phyloP scores from a whole-genome alignment of 2,113 vertebrate species.

The Galeopterus variegatus region DNA sequence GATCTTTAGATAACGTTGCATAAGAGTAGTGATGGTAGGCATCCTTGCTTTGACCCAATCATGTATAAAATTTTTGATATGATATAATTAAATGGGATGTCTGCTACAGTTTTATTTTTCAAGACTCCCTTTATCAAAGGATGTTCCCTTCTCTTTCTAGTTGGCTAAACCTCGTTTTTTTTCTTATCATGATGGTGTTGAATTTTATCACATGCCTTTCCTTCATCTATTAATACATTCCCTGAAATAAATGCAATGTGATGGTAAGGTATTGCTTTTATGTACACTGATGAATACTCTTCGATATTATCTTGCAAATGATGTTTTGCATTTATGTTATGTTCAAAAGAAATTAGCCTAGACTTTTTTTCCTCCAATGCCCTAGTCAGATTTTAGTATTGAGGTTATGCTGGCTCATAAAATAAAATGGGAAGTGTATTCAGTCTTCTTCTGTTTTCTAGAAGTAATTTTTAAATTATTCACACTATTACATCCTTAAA shows the following conservation, averaged over 20 bases:
- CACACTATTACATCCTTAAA: not conserved
- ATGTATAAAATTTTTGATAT: not conserved
- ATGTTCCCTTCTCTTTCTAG: not conserved
- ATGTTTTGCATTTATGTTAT: not conserved
- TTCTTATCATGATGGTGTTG: too few relatives aligned
- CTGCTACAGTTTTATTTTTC: not conserved
- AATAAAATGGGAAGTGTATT: not conserved
- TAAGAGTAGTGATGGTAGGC: not conserved
- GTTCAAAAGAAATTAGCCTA: not conserved
- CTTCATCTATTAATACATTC: not conserved
- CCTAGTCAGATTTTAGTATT: not conserved
- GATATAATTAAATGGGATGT: not conserved
- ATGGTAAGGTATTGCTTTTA: not conserved
- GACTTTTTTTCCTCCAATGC: not conserved
- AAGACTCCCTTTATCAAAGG: not conserved
- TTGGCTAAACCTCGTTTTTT: not conserved
- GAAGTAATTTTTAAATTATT: not conserved
- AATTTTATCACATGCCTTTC: too few relatives aligned
- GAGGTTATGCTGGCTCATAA: not conserved
- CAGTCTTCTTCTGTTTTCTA: not conserved
- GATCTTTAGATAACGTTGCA: not conserved
- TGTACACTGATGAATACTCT: not conserved
- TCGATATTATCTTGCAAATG: not conserved
- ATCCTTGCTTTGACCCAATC: too few relatives aligned
- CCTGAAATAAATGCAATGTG: not conserved